Conservation (phyloP, 2,113 vertebrate species). For the Phaethon lepturus region DNA sequence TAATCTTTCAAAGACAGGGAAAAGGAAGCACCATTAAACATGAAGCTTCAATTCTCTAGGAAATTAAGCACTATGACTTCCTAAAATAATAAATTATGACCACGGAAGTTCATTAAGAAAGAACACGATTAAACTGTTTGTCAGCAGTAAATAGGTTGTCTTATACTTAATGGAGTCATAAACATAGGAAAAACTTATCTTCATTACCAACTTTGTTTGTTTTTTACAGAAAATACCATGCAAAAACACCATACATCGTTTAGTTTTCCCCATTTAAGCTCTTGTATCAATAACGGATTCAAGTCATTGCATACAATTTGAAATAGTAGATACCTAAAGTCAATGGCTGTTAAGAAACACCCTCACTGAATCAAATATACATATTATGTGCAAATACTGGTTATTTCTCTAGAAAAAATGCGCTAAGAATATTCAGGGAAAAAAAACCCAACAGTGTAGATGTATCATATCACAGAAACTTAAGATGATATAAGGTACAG, state of each 20-base stretch:
- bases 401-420: background rate
- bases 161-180: background rate
- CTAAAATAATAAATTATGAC: background rate
- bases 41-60: background rate
- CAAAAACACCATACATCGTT: background rate
- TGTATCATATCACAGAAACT: background rate
- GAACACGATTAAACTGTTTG: background rate
- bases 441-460: accelerated
- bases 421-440: background rate
- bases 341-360: background rate
- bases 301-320: background rate
- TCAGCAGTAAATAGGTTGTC: background rate
- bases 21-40: background rate
- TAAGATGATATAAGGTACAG: background rate
- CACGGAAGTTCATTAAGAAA: background rate
- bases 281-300: background rate
- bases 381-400: background rate
- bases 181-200: background rate
- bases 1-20: background rate
- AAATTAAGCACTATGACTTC: background rate
- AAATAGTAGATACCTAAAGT: background rate
- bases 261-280: background rate
- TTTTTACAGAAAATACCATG: background rate
- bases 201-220: background rate
- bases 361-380: background rate